These are phyloP conservation scores for Scolopax mira DNA, from an alignment of 2,113 vertebrate species.

Conservation along the genomic window DNA sequence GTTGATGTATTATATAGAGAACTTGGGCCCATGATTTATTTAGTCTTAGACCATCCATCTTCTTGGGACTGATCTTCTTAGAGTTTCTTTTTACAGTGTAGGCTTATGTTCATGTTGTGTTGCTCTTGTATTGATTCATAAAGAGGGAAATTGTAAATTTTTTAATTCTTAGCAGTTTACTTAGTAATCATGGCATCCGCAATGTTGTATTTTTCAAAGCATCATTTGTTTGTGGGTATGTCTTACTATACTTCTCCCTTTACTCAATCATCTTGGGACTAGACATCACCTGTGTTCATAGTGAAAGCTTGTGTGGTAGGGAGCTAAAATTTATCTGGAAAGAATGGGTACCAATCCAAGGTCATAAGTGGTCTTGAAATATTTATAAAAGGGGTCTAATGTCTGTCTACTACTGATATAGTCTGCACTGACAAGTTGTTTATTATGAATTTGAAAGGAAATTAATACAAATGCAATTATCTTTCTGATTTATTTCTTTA, in stretches of 20 bases:
- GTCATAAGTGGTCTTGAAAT: background rate
- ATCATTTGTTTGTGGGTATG: background rate
- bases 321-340: background rate
- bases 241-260: background rate
- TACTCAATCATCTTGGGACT: background rate
- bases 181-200: background rate
- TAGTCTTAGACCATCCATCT: background rate
- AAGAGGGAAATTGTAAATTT: background rate
- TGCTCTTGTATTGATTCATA: background rate
- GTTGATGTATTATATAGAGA: background rate
- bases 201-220: background rate
- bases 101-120: background rate
- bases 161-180: background rate
- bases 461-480: background rate
- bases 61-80: background rate
- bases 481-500: background rate
- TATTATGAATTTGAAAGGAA: background rate
- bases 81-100: background rate
- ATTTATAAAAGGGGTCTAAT: background rate
- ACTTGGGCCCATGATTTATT: background rate
- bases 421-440: background rate
- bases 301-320: background rate
- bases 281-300: background rate
- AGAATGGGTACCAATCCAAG: background rate
- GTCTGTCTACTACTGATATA: background rate